Base-by-base conservation (phyloP, 2,797 vertebrate species). In the Yasuhikotakia modesta region DNA sequence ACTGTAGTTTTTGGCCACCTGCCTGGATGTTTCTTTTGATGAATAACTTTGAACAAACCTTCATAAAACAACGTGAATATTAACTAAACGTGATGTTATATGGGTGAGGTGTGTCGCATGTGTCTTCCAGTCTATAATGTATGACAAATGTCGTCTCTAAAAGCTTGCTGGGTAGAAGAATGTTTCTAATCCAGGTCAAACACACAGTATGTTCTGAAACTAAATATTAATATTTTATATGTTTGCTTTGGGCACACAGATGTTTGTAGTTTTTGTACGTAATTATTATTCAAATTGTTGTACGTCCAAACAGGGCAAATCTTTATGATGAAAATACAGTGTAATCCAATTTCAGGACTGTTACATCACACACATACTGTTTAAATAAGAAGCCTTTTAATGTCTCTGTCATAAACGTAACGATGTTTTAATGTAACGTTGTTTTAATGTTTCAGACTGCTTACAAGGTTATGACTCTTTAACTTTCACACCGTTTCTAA, bases 311-410 rank as follows among this genome's bases (percentile, higher is more conserved):
- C 10, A 39, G 35, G 35, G 7, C 10, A 7, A 7, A 39, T 39
- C 4, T 39, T 39, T 39, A 35, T 35, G 35, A 8, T 8, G 5
- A 0, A 12, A 10, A 3, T 17, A 11, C n/a, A 74, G n/a, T 35
- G 45, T 70, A 58, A 79, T 4, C 17, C 46, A 21, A 22, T 50
- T 46, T 58, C 60, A 45, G 57, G 70, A 82, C 71, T 75, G 78
- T 80, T 80, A 84, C 53, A 53, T 73, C 61, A 24, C 70, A 24
- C 22, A 46, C 45, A 32, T 52, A 53, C 35, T 74, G 60, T 74
- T 53, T 68, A 43, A 64, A 63, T 2, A 50, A 35, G 39, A 58
- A 45, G n/a, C 14, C 19, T 71, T 24, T 58, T 21, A 65, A 74
- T 53, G 52, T 67, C 16, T n/a, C 5, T 65, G 1, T 58, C 55